Base-by-base conservation (phyloP, 1,140 invertebrate genomes). In the Drosophila equinoxialis region DNA sequence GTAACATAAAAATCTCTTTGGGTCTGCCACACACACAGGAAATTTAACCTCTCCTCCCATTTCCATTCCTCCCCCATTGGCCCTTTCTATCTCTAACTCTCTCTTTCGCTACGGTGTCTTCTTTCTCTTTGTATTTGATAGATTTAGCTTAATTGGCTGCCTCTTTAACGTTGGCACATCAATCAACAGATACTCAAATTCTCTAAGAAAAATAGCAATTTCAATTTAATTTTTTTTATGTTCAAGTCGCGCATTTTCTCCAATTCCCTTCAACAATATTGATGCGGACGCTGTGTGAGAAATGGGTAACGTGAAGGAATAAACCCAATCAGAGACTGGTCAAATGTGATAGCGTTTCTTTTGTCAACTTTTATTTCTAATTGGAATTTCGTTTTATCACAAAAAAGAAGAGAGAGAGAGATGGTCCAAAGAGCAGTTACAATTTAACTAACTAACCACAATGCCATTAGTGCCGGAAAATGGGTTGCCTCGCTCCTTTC, bases 121-220 rank as follows among this genome's bases (percentile, higher is more conserved):
- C 33, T 48, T 35, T 30, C 48, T 51, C 23, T 39, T 13, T 39
- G 30, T 23, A 23, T 59, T 57, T 74, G 65, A 87, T 89, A 87
- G 84, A 84, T 89, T 75, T 89, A 55, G 67, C 84, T 89, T 89
- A 89, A 89, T 89, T 89, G 84, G 80, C 74, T 67, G 77, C 77
- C 68, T 79, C 71, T 89, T 89, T 83, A 78, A 87, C 83, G 83
- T 83, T 83, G 77, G 65, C 70, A 87, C 83, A 87, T 87, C 84
- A 89, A 89, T 87, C 83, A 87, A 72, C 83, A 77, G 79, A 69
- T 75, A 79, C 76, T 87, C 78, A 82, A 39, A 39, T 42, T 51
- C 69, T 48, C 57, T 6, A 37, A 39, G 11, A 60, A 42, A 65
- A 65, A 51, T 51, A 48, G 66, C 58, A 58, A 65, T 80, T 74